phyloP scores from a whole-genome alignment of 1,140 invertebrate species.

The Dufourea novaeangliae region DNA sequence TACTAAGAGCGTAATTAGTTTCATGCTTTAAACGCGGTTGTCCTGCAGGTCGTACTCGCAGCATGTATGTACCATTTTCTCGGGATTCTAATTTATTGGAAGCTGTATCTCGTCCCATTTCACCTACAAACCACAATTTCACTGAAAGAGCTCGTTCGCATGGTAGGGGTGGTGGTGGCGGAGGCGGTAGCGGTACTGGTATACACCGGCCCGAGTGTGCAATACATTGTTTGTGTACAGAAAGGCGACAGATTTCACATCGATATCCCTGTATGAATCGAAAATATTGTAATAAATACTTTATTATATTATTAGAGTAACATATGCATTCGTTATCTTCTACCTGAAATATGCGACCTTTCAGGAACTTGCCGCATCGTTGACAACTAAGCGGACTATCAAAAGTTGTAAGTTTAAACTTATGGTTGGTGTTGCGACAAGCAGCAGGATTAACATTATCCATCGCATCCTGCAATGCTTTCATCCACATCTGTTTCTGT shows the following conservation, averaged over 20 bases:
- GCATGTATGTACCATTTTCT: slow-evolving; percentile 93
- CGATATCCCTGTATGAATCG: slow-evolving; percentile 86
- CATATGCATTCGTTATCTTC: neutral
- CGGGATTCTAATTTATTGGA: slow-evolving; percentile 89
- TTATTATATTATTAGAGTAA: neutral
- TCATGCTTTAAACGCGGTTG: slow-evolving; percentile 82
- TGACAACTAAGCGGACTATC: slow-evolving; percentile 90
- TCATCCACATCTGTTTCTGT: slow-evolving; percentile 94
- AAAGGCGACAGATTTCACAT: slow-evolving; percentile 88
- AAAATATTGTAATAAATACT: neutral
- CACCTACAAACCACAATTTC: slow-evolving; percentile 90
- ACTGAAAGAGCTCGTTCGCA: slow-evolving; percentile 83
- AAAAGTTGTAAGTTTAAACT: slow-evolving; percentile 94
- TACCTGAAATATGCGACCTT: slow-evolving; percentile 93
- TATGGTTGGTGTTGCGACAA: slow-evolving; percentile 90
- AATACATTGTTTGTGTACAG: slow-evolving; percentile 90
- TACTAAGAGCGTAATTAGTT: slow-evolving; percentile 92
- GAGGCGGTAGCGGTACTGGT: slow-evolving; percentile 82
- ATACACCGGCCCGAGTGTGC: slow-evolving; percentile 87
- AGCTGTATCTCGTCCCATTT: slow-evolving; percentile 93
- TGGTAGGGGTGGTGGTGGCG: slow-evolving; percentile 81
- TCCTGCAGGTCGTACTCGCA: slow-evolving; percentile 89
- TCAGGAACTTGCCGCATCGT: slow-evolving; percentile 93
- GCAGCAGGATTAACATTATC: slow-evolving; percentile 94
- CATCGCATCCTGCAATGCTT: slow-evolving; percentile 95